Evolutionary conservation across 1,140 invertebrate species (phyloP), one percentile per base, ranked within the genome.

Genomic region (Medauroidea extradentata): DNA sequence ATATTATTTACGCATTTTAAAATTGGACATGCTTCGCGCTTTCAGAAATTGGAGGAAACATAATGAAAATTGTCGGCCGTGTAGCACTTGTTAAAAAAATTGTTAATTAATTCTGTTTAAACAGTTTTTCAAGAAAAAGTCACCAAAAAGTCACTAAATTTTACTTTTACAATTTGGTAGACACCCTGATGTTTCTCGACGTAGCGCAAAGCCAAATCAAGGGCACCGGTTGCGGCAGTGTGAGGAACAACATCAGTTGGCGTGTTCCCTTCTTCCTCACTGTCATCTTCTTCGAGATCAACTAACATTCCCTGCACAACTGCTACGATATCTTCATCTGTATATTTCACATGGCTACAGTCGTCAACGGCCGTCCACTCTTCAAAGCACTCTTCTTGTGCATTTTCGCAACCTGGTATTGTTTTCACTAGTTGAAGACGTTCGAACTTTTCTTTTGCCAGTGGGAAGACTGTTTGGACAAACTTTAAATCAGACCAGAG

Each of bases 141-240:
- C n/a, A n/a, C n/a, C n/a, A n/a, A n/a, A n/a, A n/a, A n/a, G n/a
- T n/a, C n/a, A n/a, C n/a, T n/a, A n/a, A n/a, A n/a, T n/a, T n/a
- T n/a, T n/a, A n/a, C n/a, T n/a, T n/a, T n/a, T n/a, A n/a, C n/a
- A n/a, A n/a, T n/a, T n/a, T n/a, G n/a, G n/a, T n/a, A n/a, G n/a
- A n/a, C n/a, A n/a, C n/a, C n/a, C n/a, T n/a, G n/a, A n/a, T n/a
- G n/a, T n/a, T n/a, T n/a, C 42, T 54, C 52, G 7, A 54, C 52
- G 27, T 54, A 54, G 14, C 25, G 14, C 23, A 54, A 42, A 8
- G 25, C 52, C 16, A 54, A 18, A 5, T 54, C 52, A 54, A 54
- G 19, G 19, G 38, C 52, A 41, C 16, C 21, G 18, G 38, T n/a
- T 38, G n/a, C n/a, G 11, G 52, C 52, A 8, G 38, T 38, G 7